phyloP scores from a whole-genome alignment of 2,113 vertebrate genomes.

The Callipepla squamata region DNA sequence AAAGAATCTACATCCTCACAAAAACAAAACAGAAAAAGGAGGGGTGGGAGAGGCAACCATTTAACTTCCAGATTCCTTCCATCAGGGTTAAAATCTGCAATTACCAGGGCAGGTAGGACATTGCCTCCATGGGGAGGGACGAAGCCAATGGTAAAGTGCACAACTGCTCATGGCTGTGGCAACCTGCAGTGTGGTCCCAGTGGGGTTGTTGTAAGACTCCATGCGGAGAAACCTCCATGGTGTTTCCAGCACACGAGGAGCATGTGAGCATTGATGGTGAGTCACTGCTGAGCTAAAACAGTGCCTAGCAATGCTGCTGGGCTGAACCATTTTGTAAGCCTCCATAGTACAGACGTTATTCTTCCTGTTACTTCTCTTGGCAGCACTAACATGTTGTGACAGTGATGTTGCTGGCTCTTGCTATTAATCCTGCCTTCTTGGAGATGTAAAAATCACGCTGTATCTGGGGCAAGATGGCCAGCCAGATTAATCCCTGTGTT shows the following conservation, averaged over 20 bases:
- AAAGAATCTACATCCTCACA: background rate
- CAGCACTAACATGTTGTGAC: background rate
- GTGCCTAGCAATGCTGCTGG: background rate
- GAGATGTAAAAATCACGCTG: background rate
- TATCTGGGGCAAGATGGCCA: background rate
- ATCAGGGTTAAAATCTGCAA: background rate
- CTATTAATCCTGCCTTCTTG: background rate
- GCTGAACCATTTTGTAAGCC: background rate
- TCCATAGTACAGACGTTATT: background rate
- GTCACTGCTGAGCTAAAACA: background rate
- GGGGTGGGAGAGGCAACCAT: background rate
- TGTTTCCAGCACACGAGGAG: background rate
- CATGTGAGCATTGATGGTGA: constrained; percentile 11
- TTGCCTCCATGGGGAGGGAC: background rate
- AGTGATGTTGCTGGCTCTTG: constrained; percentile 27
- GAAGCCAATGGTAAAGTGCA: background rate
- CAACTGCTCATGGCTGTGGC: background rate
- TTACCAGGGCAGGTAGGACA: background rate
- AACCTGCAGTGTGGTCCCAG: background rate
- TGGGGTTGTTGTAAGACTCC: background rate
- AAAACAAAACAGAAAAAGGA: background rate
- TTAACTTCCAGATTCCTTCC: background rate
- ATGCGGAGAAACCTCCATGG: background rate
- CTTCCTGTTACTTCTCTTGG: background rate
- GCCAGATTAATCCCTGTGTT: background rate